A percentile compares a stretch with the other conserved stretches of the same genome.
Conservation (phyloP, 2,888 invertebrate genomes). For the Netelia inedita region DNA sequence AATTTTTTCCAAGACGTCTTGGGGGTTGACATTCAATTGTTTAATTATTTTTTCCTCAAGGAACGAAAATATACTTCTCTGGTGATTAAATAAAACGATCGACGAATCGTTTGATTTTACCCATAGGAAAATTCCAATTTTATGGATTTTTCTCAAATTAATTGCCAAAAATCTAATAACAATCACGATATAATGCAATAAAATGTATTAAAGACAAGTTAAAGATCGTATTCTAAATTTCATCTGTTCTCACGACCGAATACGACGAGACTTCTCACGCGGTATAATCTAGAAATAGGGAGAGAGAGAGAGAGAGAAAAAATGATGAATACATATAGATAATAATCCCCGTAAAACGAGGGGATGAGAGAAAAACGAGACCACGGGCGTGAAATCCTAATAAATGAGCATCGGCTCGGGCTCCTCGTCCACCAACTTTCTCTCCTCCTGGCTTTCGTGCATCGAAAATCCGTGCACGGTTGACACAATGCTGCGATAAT, state of each 20-base stretch:
- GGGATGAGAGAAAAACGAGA: slow-evolving; percentile 76
- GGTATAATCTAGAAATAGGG: slow-evolving; percentile 15
- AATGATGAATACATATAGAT: slow-evolving; percentile 41
- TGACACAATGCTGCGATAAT: slow-evolving; percentile 71
- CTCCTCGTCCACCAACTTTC: slow-evolving; percentile 68
- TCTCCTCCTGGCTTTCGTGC: slow-evolving; percentile 17
- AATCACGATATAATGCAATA: neutral
- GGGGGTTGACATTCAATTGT: too few species aligned
- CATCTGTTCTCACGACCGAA: slow-evolving; percentile 63
- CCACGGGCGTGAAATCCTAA: slow-evolving; percentile 82
- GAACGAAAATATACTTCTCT: too few species aligned
- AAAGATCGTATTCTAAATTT: neutral
- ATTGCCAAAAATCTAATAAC: neutral
- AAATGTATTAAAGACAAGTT: neutral
- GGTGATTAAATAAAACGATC: too few species aligned
- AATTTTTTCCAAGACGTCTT: too few species aligned
- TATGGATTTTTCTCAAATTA: too few species aligned
- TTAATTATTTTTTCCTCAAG: too few species aligned
- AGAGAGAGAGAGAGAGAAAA: neutral
- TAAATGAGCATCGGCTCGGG: slow-evolving; percentile 80
- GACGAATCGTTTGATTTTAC: too few species aligned
- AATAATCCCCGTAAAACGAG: slow-evolving; percentile 79
- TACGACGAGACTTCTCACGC: slow-evolving; percentile 41
- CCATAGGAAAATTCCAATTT: too few species aligned
- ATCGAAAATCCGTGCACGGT: slow-evolving; percentile 38